Evolutionary conservation across 2,113 vertebrate genomes (phyloP).

Genomic region (Coracopsis vasa): DNA sequence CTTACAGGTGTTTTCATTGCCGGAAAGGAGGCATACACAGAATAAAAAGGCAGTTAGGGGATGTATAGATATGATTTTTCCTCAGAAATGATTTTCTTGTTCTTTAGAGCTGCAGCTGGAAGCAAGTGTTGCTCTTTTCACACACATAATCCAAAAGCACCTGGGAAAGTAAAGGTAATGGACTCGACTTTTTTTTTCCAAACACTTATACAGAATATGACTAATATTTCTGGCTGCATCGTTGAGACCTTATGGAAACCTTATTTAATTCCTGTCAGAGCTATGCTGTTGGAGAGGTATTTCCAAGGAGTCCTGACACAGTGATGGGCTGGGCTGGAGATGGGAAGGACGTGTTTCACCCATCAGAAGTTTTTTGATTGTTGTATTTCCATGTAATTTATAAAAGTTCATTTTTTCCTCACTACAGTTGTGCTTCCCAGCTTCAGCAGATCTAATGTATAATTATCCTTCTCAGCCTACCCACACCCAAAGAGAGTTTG

Average conservation of each 20-base stretch:
- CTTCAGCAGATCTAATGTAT: background rate
- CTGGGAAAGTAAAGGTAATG: background rate
- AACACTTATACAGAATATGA: background rate
- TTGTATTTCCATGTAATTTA: background rate
- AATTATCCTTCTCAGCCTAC: background rate
- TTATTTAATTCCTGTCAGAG: background rate
- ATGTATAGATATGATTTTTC: background rate
- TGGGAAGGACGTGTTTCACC: background rate
- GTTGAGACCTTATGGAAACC: background rate
- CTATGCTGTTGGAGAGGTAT: background rate
- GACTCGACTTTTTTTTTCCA: background rate
- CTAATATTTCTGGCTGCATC: background rate
- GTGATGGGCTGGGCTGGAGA: background rate
- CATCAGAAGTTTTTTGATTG: background rate
- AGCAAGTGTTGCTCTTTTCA: background rate
- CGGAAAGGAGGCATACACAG: background rate
- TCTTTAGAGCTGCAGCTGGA: background rate
- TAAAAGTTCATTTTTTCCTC: background rate
- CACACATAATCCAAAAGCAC: background rate
- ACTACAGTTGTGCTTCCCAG: background rate
- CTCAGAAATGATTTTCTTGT: rapidly evolving
- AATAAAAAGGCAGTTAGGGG: background rate
- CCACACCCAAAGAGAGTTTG: background rate
- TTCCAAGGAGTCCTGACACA: background rate
- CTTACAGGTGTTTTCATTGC: background rate